Base-by-base conservation (phyloP, 2,888 invertebrate species). In the Pharmacophagus antenor region DNA sequence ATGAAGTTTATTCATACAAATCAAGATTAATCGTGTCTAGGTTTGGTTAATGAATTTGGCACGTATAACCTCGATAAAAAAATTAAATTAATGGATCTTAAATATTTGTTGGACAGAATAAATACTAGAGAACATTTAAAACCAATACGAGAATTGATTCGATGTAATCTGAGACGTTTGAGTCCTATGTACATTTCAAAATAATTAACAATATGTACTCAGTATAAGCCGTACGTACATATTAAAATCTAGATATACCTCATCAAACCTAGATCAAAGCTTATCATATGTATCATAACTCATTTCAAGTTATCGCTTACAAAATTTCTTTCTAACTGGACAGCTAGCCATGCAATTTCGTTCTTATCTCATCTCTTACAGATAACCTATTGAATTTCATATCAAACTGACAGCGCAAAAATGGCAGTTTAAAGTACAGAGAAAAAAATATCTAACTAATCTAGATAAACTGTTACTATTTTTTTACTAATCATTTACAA, bases 371-470 rank as follows among this genome's bases (percentile, higher is more conserved):
- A 55, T 55, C 50, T 44, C 27, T 27, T 21, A 31, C 23, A 55
- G 54, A 54, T 58, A 58, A n/a, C 53, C 58, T 63, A 62, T 64
- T 62, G 62, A 58, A 59, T 63, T 37, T 65, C 63, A 49, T 48
- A 52, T 21, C 52, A 8, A 49, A 23, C 12, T 59, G 44, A 55
- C 49, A 46, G 48, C 53, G 21, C 20, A 20, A 42, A 55, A 31
- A 17, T 54, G 17, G 17, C 12, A 17, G 5, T 17, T 20, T 44
- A 18, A 18, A 8, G 18, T 44, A 18, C 42, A 4, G 8, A 44
- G n/a, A 44, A 44, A 42, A 42, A n/a, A 3, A 2, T 42, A 17
- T 5, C 42, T 42, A 17, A 18, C 18, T 18, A 44, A 44, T 44
- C 18, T n/a, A 7, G 18, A 44, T 44, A n/a, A 44, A 17, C 42